Conservation (phyloP, 2,888 invertebrate species). For the Archips crataeganus region DNA sequence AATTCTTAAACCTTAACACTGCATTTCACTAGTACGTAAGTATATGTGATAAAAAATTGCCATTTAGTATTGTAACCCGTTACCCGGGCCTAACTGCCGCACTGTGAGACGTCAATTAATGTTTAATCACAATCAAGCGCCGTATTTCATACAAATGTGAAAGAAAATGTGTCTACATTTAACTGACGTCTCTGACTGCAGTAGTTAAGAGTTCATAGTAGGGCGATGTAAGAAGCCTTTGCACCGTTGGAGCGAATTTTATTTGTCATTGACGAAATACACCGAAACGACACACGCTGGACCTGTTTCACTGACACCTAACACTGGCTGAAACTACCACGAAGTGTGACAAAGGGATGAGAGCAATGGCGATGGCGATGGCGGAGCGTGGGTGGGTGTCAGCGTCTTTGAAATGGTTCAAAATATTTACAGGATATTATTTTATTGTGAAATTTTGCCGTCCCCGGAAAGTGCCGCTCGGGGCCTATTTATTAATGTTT, state of each 20-base stretch:
- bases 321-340: too few species aligned
- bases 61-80: constrained; percentile 41
- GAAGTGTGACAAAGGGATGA: too few species aligned
- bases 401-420: too few species aligned
- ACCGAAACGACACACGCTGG: too few species aligned
- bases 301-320: too few species aligned
- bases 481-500: too few species aligned
- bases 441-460: too few species aligned
- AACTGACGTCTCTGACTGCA: neutral
- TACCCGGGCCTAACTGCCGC: neutral
- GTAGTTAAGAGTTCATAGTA: neutral
- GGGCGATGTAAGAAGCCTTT: neutral
- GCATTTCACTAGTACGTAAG: constrained; percentile 42
- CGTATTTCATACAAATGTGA: neutral
- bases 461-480: too few species aligned
- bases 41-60: constrained; percentile 40
- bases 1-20: constrained; percentile 14
- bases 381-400: too few species aligned
- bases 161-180: neutral
- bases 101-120: neutral
- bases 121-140: neutral
- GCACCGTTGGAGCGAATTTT: neutral
- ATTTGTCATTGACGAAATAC: neutral
- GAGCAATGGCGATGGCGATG: too few species aligned
- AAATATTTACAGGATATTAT: too few species aligned